Evolutionary conservation across 1,140 invertebrate genomes (phyloP), one percentile per base, ranked within the genome.

Genomic region (Drosophila varians): DNA sequence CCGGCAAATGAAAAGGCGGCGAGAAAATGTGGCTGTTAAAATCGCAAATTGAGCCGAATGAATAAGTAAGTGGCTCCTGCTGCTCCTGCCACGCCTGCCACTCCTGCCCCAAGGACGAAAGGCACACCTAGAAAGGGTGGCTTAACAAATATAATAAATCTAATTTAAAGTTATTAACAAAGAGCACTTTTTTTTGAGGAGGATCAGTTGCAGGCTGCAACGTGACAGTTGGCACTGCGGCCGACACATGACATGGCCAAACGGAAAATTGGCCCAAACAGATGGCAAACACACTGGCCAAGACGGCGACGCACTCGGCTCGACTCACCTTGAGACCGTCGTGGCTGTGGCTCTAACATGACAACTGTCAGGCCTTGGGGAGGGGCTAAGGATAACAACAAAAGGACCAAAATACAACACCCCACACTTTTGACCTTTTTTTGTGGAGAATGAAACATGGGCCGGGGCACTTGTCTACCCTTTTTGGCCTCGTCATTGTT

Each of bases 401-500:
- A 34, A 31, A 40, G 31, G 49, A 34, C 18, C 52, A 45, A 45
- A 56, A 55, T 18, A 68, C 62, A 56, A 54, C 36, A 34, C 43
- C 53, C 28, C 76, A 54, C 68, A 70, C 72, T 74, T 78, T 87
- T 87, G 82, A 86, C 80, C 80, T 86, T 86, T 86, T 86, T 86
- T 57, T 72, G 65, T 31, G 53, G 55, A 48, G 6, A 18, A 19
- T 9, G 61, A 3, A 78, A 75, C 72, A 66, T 58, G 69, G 74
- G 42, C 28, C 60, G 34, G 34, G 62, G 71, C 75, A 72, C 71
- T 84, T 80, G 79, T 86, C 79, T 86, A 80, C 72, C 79, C 79
- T 80, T 78, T n/a, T 80, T 86, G 76, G 80, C 79, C 76, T 80
- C 80, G 80, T 86, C 79, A 79, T 86, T 84, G 79, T 84, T 84